These are phyloP conservation scores for Marcusenius ussheri DNA, from an alignment of 2,113 vertebrate species.

Conservation along the genomic window DNA sequence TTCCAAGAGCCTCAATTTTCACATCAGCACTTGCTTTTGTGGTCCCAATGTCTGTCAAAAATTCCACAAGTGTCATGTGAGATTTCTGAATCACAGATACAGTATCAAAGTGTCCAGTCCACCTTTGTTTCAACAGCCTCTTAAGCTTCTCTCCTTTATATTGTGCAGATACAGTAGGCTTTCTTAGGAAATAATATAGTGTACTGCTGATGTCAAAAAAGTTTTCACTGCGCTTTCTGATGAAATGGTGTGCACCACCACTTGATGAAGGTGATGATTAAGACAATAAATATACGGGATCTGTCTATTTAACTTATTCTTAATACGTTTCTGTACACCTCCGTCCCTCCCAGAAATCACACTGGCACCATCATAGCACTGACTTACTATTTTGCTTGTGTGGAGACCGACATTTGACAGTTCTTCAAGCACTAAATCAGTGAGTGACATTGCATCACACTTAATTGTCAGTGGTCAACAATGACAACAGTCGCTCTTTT, in stretches of 20 bases:
- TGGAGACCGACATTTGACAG: constrained; percentile 7
- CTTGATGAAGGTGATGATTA: neutral
- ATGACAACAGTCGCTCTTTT: constrained; percentile 13
- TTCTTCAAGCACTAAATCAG: constrained; percentile 12
- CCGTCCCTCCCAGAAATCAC: neutral
- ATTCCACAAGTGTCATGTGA: neutral
- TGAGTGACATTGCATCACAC: constrained; percentile 20
- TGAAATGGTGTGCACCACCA: neutral
- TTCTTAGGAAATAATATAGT: neutral
- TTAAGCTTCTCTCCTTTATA: neutral
- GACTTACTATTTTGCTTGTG: constrained; percentile 18
- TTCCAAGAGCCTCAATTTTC: neutral
- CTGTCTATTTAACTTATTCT: neutral
- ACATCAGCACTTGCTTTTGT: neutral
- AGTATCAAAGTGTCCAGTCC: neutral
- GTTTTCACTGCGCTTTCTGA: neutral
- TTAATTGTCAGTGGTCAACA: constrained; percentile 13
- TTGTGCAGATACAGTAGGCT: neutral
- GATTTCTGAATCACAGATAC: neutral
- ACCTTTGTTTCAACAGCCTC: neutral
- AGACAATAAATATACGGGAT: neutral
- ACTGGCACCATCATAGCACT: neutral
- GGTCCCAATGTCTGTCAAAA: neutral
- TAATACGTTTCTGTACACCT: neutral
- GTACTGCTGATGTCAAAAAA: neutral